phyloP scores from a whole-genome alignment of 2,113 vertebrate genomes.

The Zapus hudsonius region DNA sequence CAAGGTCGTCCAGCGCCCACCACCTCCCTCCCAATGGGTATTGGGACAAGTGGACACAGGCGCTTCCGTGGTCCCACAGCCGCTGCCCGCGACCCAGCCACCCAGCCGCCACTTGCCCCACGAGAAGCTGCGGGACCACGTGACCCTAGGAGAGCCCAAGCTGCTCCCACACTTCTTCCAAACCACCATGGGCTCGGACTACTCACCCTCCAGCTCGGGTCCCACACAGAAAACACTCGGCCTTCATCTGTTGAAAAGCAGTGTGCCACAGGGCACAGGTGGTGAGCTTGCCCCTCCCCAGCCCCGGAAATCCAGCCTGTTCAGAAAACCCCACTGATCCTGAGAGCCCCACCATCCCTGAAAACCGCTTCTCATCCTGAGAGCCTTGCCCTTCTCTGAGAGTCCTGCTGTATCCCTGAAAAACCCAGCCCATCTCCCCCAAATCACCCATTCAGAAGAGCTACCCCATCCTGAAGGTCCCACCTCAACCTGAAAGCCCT shows the following conservation, averaged over 20 bases:
- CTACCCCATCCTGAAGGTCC: background rate
- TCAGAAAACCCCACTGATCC: background rate
- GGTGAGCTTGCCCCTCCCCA: background rate
- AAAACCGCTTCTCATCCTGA: background rate
- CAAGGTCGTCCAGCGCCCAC: background rate
- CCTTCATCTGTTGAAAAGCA: background rate
- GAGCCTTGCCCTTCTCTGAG: too few relatives aligned
- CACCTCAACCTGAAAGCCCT: background rate
- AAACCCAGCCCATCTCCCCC: background rate
- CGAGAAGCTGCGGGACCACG: background rate
- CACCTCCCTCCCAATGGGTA: background rate
- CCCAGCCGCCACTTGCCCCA: background rate
- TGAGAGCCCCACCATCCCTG: fast-evolving
- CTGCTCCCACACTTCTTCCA: constrained; percentile 52
- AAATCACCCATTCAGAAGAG: too few relatives aligned
- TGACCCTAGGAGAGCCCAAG: constrained; percentile 37
- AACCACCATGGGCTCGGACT: constrained; percentile 42
- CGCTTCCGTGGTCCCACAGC: constrained; percentile 39
- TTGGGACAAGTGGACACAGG: background rate
- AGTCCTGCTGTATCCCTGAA: background rate
- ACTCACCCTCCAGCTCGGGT: fast-evolving
- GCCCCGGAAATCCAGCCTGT: too few relatives aligned
- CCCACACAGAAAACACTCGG: fast-evolving
- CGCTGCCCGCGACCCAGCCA: background rate
- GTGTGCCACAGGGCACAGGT: background rate